Conservation (phyloP, 2,888 invertebrate genomes). For the Campoletis raptor region DNA sequence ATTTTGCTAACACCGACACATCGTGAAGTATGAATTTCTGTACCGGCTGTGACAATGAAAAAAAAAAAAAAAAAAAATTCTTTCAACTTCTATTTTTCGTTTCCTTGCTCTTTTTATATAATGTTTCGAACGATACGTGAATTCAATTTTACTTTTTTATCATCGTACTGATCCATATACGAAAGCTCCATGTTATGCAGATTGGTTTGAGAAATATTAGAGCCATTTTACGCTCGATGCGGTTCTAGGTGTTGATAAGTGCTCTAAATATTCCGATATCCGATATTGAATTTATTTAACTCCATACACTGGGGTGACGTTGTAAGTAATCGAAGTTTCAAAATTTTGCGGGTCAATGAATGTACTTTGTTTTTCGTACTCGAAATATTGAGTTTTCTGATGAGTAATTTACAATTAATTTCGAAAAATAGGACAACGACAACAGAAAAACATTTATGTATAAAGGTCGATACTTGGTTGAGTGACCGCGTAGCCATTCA, state of each 20-base stretch:
- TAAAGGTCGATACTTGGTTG: no score
- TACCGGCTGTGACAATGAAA: background rate
- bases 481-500: no score
- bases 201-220: slow-evolving; percentile 45
- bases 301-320: background rate
- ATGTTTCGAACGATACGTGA: background rate
- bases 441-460: no score
- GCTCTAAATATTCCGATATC: slow-evolving; percentile 33
- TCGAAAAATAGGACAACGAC: background rate
- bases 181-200: background rate
- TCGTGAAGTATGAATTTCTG: slow-evolving; percentile 19
- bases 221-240: slow-evolving; percentile 38
- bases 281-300: slow-evolving; percentile 28
- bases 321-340: background rate
- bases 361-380: background rate
- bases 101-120: slow-evolving; percentile 9
- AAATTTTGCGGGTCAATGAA: background rate
- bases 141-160: background rate
- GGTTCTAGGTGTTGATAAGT: background rate
- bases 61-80: slow-evolving; percentile 1
- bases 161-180: background rate
- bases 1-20: slow-evolving; percentile 3
- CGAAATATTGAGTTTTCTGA: background rate
- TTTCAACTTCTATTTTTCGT: background rate
- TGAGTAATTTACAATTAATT: background rate